These are phyloP conservation scores for Sesia apiformis DNA, from an alignment of 2,888 invertebrate species.

Conservation along the genomic window DNA sequence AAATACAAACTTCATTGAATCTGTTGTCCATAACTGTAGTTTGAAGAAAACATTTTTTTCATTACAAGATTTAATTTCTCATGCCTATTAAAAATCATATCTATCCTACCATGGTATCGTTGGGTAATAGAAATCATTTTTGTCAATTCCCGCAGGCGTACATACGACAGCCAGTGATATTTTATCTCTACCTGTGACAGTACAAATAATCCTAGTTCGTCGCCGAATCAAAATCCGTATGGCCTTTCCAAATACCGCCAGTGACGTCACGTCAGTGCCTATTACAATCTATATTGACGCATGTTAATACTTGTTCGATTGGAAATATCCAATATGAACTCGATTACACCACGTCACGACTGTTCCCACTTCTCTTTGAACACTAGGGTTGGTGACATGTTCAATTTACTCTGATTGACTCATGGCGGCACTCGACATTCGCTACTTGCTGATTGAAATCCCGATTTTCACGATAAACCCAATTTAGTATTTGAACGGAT, in stretches of 20 bases:
- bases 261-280: not conserved
- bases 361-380: constrained; percentile 23
- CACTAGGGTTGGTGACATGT: constrained; percentile 38
- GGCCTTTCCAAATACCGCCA: not conserved
- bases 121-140: not conserved
- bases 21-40: too few species aligned
- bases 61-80: too few species aligned
- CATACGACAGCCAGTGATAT: too few species aligned
- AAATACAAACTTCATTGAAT: too few species aligned
- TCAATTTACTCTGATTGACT: constrained; percentile 57
- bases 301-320: not conserved
- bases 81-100: too few species aligned
- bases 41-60: too few species aligned
- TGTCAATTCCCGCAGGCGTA: too few species aligned
- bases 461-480: constrained; percentile 45
- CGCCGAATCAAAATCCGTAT: too few species aligned
- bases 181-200: too few species aligned
- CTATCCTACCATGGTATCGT: not conserved
- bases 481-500: constrained; percentile 17
- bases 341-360: constrained; percentile 10
- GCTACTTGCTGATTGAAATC: constrained; percentile 49
- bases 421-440: constrained; percentile 37
- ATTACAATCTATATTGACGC: not conserved
- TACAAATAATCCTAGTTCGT: too few species aligned
- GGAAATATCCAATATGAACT: constrained; percentile 1